Conservation (phyloP, 1,140 invertebrate species). For the Melipona quadrifasciata region DNA sequence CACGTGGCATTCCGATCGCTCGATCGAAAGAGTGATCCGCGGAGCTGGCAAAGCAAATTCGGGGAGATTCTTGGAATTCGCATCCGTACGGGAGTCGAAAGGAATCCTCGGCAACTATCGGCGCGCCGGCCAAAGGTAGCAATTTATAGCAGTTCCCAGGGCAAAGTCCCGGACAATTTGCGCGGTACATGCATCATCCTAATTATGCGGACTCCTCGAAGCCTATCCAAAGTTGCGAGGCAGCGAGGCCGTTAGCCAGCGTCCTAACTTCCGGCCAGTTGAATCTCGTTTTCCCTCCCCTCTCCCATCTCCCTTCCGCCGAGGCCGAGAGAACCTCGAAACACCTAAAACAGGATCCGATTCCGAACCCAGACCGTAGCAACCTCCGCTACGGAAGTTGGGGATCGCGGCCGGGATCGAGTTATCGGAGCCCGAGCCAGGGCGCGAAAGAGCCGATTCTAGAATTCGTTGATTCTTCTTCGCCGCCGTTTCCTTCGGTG, state of each 20-base stretch:
- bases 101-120: constrained; percentile 11
- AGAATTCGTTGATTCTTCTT: neutral
- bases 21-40: neutral
- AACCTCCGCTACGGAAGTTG: neutral
- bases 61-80: constrained; percentile 7
- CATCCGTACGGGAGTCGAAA: neutral
- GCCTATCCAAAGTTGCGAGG: constrained; percentile 10
- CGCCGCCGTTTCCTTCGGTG: neutral
- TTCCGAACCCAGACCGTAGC: neutral
- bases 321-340: neutral
- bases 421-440: neutral
- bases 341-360: constrained; percentile 26
- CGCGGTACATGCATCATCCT: constrained; percentile 32
- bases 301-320: too few relatives aligned
- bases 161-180: constrained; percentile 33
- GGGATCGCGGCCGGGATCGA: constrained; percentile 1
- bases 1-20: neutral
- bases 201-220: constrained; percentile 31
- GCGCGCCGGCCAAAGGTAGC: neutral
- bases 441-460: too few relatives aligned
- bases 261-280: constrained; percentile 15
- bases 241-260: neutral
- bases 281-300: constrained; percentile 4
- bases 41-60: neutral
- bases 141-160: constrained; percentile 4